Evolutionary conservation across 1,140 invertebrate species (phyloP).

Genomic region (Cydia fagiglandana): DNA sequence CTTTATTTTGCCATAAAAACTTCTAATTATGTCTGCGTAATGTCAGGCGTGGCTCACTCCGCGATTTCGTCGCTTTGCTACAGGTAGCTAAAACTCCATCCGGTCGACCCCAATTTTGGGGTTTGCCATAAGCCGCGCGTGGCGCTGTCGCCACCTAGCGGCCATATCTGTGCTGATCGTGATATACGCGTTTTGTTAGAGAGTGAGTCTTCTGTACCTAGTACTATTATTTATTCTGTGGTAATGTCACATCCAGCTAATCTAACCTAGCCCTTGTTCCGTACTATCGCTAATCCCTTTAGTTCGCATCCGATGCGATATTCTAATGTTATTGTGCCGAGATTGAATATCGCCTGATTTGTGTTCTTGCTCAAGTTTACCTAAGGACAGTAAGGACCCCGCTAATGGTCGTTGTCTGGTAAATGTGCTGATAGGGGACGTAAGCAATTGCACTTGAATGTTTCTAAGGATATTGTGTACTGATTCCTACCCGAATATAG

Average conservation of each 20-base stretch:
- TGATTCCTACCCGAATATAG: background rate
- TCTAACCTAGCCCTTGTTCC: constrained; percentile 31
- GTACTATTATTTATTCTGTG: no score
- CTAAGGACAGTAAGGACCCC: background rate
- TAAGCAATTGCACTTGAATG: constrained; percentile 37
- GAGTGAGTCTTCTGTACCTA: no score
- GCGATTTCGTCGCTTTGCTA: no score
- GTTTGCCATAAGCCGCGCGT: no score
- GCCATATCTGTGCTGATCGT: no score
- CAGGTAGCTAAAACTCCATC: no score
- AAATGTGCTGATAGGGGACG: background rate
- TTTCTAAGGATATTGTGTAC: background rate
- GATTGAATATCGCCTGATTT: constrained; percentile 71
- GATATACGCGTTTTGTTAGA: no score
- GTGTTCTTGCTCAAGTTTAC: constrained; percentile 52
- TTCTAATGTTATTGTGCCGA: constrained; percentile 68
- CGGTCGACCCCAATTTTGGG: no score
- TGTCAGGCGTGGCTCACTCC: no score
- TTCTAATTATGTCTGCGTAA: no score
- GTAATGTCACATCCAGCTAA: constrained; percentile 40
- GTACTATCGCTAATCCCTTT: constrained; percentile 59
- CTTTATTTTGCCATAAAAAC: no score
- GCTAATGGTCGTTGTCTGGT: constrained; percentile 31
- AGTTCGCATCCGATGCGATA: constrained; percentile 57
- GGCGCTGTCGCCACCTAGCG: no score